Percentiles rank a stretch among this genome's conserved stretches.
Conservation (phyloP, 2,797 vertebrate genomes). For the Gouania willdenowi region DNA sequence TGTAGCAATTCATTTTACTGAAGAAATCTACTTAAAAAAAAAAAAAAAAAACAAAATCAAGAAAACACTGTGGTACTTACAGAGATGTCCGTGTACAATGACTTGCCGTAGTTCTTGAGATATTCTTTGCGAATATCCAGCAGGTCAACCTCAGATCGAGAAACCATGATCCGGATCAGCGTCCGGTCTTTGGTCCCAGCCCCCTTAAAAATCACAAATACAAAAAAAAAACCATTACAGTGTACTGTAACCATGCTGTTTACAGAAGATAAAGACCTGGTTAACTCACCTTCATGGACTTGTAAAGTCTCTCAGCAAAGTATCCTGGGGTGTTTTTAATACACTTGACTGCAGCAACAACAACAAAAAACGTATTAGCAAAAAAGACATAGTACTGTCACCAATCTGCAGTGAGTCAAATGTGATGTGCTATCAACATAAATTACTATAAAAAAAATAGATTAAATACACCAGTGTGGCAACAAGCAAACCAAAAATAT, state of each 20-base stretch:
- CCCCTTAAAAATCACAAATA: conserved; percentile 71
- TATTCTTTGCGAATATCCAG: conserved; percentile 91
- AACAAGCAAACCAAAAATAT: conserved; percentile 17
- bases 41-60: background rate
- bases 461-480: background rate
- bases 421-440: background rate
- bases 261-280: background rate
- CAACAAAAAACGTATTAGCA: conserved; percentile 13
- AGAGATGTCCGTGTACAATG: conserved; percentile 88
- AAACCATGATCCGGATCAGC: conserved; percentile 93
- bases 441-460: background rate
- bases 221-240: background rate
- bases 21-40: background rate
- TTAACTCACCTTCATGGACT: conserved; percentile 89
- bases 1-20: background rate
- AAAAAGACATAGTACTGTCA: background rate
- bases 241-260: background rate
- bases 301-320: conserved; percentile 94
- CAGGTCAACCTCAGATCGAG: conserved; percentile 91
- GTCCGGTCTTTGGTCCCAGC: conserved; percentile 92
- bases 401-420: background rate
- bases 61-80: conserved; percentile 78
- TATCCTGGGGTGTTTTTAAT: conserved; percentile 89
- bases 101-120: conserved; percentile 85
- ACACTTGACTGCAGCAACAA: conserved; percentile 90